phyloP scores from a whole-genome alignment of 2,797 vertebrate species.

The Acipenser transmontanus region DNA sequence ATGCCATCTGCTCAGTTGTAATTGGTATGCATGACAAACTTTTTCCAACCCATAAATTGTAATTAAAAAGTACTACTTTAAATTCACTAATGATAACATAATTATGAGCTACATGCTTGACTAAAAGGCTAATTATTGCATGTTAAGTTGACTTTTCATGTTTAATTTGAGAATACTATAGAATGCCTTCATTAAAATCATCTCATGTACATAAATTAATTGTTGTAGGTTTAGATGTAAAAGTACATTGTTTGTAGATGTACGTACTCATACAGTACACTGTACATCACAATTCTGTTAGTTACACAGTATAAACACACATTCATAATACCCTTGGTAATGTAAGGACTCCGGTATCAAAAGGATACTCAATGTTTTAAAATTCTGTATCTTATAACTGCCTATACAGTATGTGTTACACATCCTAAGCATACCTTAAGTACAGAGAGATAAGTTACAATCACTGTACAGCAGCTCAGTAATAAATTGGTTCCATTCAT shows the following conservation, averaged over 20 bases:
- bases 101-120: conserved; percentile 23
- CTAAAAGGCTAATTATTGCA: conserved; percentile 37
- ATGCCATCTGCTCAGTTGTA: conserved; percentile 59
- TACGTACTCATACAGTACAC: too few relatives aligned
- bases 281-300: too few relatives aligned
- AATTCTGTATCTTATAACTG: too few relatives aligned
- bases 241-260: too few relatives aligned
- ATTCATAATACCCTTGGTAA: too few relatives aligned
- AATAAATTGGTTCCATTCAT: conserved; percentile 7
- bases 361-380: too few relatives aligned
- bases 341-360: too few relatives aligned
- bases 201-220: too few relatives aligned
- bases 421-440: too few relatives aligned
- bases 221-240: too few relatives aligned
- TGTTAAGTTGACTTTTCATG: neutral
- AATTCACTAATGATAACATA: conserved; percentile 45
- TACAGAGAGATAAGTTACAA: neutral
- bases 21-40: conserved; percentile 57
- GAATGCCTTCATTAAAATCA: neutral
- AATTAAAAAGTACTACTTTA: conserved; percentile 57
- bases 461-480: neutral
- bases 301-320: too few relatives aligned
- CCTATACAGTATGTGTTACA: too few relatives aligned
- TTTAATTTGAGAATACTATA: neutral
- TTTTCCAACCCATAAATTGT: conserved; percentile 57